phyloP scores from a whole-genome alignment of 2,797 vertebrate species.

The Poeciliopsis infans region DNA sequence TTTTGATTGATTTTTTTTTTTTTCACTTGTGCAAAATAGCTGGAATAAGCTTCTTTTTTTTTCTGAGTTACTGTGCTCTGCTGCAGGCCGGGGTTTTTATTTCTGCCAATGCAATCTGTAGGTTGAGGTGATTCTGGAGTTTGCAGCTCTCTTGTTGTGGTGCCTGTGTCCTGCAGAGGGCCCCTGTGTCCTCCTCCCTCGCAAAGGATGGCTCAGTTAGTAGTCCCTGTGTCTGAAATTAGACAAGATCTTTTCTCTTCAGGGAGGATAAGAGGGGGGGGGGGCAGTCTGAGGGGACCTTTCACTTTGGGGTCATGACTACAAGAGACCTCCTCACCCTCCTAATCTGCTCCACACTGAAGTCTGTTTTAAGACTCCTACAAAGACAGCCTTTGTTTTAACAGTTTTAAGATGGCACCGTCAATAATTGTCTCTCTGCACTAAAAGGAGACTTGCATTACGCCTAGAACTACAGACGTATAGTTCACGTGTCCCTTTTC shows the following conservation, averaged over 20 bases:
- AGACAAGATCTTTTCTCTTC: slow-evolving; percentile 60
- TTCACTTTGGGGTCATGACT: slow-evolving; percentile 60
- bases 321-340: slow-evolving; percentile 31
- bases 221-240: slow-evolving; percentile 54
- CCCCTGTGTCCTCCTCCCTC: slow-evolving; percentile 51
- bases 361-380: slow-evolving; percentile 37
- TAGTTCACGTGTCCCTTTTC: background rate
- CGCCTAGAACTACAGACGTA: background rate
- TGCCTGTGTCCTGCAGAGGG: slow-evolving; percentile 61
- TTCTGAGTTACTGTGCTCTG: background rate
- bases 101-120: background rate
- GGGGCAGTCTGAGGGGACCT: slow-evolving; percentile 39
- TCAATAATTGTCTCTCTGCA: background rate
- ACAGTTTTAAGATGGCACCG: slow-evolving; percentile 11
- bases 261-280: slow-evolving; percentile 4
- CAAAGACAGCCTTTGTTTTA: slow-evolving; percentile 58
- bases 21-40: background rate
- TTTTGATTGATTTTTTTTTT: no score
- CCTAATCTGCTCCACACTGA: slow-evolving; percentile 52
- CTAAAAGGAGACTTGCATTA: background rate
- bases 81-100: background rate
- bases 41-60: background rate
- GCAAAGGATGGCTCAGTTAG: slow-evolving; percentile 50
- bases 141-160: slow-evolving; percentile 36
- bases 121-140: background rate